Evolutionary conservation across 2,797 vertebrate genomes (phyloP).

Genomic region (Coregonus ussuriensis): DNA sequence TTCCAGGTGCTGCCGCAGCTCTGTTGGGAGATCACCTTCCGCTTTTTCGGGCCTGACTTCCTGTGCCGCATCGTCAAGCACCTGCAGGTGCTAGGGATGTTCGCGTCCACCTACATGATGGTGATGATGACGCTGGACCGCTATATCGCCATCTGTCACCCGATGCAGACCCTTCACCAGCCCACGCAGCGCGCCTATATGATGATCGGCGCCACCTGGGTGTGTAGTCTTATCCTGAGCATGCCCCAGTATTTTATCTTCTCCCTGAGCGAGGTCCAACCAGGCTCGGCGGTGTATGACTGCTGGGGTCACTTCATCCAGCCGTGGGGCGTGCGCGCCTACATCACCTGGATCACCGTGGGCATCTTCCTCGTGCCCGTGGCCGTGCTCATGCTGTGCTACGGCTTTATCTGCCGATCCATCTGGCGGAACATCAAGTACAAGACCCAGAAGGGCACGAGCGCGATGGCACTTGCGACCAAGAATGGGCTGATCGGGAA

Average conservation of each 20-base stretch:
- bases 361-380: slow-evolving; percentile 87
- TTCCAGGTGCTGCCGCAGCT: slow-evolving; percentile 95
- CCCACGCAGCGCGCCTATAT: slow-evolving; percentile 77
- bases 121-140: slow-evolving; percentile 89
- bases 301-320: slow-evolving; percentile 89
- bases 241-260: slow-evolving; percentile 90
- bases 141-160: slow-evolving; percentile 90
- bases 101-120: slow-evolving; percentile 92
- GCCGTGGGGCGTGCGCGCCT: slow-evolving; percentile 84
- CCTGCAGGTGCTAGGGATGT: slow-evolving; percentile 93
- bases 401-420: slow-evolving; percentile 85
- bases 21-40: slow-evolving; percentile 90
- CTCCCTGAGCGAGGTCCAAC: slow-evolving; percentile 83
- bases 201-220: slow-evolving; percentile 85
- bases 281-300: slow-evolving; percentile 84
- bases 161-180: slow-evolving; percentile 84
- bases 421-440: slow-evolving; percentile 88
- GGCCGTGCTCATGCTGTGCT: slow-evolving; percentile 79
- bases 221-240: slow-evolving; percentile 83
- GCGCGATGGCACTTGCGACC: slow-evolving; percentile 12
- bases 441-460: slow-evolving; percentile 68
- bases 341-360: slow-evolving; percentile 89
- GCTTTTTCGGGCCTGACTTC: slow-evolving; percentile 85
- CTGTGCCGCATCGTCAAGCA: slow-evolving; percentile 89
- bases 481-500: slow-evolving; percentile 68